Percentiles rank a stretch among this genome's conserved stretches.
Conservation (phyloP, 2,888 invertebrate species). For the Drosophila anomalipes region DNA sequence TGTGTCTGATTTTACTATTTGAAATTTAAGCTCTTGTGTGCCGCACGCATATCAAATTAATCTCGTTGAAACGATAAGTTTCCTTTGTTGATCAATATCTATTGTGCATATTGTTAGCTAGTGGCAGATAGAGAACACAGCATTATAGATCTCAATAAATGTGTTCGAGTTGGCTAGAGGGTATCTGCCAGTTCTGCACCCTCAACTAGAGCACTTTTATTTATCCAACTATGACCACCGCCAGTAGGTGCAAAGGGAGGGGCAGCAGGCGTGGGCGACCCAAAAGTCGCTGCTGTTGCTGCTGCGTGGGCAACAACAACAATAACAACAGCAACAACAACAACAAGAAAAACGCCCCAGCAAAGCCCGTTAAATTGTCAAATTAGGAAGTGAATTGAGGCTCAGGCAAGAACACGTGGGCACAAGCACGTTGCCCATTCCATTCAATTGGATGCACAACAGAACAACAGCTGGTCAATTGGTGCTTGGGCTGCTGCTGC, state of each 20-base stretch:
- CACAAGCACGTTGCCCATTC: slow-evolving; percentile 14
- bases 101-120: background rate
- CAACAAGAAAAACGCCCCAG: slow-evolving; percentile 18
- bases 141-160: background rate
- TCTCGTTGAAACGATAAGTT: background rate
- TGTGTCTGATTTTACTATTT: background rate
- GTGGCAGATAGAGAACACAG: background rate
- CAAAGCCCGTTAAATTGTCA: slow-evolving; percentile 63
- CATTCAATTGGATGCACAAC: slow-evolving; percentile 35
- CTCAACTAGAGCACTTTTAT: background rate
- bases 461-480: slow-evolving; percentile 56
- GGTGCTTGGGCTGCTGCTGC: slow-evolving; percentile 4
- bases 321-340: background rate
- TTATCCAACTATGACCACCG: slow-evolving; percentile 2
- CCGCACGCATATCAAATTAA: background rate
- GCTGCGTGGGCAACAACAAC: slow-evolving; percentile 38
- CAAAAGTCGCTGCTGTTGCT: slow-evolving; percentile 4
- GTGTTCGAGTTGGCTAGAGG: background rate
- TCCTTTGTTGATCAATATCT: background rate
- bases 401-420: slow-evolving; percentile 32
- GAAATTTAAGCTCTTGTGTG: background rate
- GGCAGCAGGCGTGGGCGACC: slow-evolving; percentile 24
- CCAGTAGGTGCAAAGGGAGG: background rate
- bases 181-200: background rate
- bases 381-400: slow-evolving; percentile 50